Evolutionary conservation across 2,888 invertebrate genomes (phyloP).

Genomic region (Ellobium chinense): DNA sequence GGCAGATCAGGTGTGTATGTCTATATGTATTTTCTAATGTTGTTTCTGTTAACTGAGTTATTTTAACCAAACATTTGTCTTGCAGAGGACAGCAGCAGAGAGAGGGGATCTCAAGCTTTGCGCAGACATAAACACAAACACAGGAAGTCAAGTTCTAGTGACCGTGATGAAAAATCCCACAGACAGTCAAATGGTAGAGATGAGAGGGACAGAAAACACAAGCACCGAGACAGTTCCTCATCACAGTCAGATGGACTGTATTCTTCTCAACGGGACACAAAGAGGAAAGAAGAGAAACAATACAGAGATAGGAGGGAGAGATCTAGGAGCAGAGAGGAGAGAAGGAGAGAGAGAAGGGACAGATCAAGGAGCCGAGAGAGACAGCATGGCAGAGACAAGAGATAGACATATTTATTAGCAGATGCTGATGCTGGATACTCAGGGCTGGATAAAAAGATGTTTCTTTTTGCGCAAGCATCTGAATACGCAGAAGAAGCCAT

Average conservation of each 20-base stretch:
- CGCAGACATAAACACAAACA: conserved; percentile 6
- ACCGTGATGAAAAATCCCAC: neutral
- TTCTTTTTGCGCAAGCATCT: no score
- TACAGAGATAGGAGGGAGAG: conserved; percentile 32
- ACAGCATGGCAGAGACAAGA: neutral
- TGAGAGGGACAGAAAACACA: neutral
- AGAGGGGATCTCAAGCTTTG: neutral
- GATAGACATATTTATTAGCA: neutral
- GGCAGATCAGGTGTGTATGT: no score
- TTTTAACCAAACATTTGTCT: no score
- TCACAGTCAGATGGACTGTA: neutral
- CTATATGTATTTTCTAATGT: no score
- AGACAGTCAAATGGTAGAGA: neutral
- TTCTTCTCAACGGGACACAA: conserved; percentile 18
- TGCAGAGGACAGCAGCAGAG: conserved; percentile 2
- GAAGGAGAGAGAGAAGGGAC: neutral
- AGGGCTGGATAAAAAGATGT: no score
- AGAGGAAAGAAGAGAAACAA: conserved; percentile 10
- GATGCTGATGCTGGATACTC: no score
- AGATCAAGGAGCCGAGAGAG: neutral
- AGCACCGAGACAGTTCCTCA: neutral
- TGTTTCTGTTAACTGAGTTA: no score
- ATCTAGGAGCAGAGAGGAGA: conserved; percentile 12
- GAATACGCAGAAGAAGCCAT: no score
- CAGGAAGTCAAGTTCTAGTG: neutral